These are phyloP conservation scores for Rhagophthalmus giganteus DNA, from an alignment of 2,888 invertebrate species.

Conservation along the genomic window DNA sequence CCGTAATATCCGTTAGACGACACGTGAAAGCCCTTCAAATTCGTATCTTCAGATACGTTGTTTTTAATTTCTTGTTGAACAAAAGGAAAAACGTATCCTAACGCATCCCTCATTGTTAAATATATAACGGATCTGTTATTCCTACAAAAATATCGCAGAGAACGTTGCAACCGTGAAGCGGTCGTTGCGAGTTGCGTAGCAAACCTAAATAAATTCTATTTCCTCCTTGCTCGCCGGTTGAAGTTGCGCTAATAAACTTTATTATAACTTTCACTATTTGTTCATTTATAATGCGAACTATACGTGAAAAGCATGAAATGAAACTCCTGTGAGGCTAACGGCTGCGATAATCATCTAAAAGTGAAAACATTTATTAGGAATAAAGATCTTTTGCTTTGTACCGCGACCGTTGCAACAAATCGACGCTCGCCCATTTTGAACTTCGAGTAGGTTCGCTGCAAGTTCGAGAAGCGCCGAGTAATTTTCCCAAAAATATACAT, in stretches of 20 bases:
- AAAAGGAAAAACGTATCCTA: slow-evolving; percentile 33
- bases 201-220: slow-evolving; percentile 35
- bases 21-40: slow-evolving; percentile 55
- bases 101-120: slow-evolving; percentile 34
- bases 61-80: slow-evolving; percentile 31
- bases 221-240: slow-evolving; percentile 23
- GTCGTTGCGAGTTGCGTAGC: slow-evolving; percentile 23
- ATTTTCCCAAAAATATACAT: slow-evolving; percentile 17
- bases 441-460: slow-evolving; percentile 5
- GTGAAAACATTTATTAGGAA: too few relatives aligned
- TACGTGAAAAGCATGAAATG: too few relatives aligned
- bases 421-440: slow-evolving; percentile 15
- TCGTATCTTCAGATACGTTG: slow-evolving; percentile 22
- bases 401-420: slow-evolving; percentile 6
- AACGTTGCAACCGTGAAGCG: slow-evolving; percentile 10
- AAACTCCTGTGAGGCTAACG: too few relatives aligned
- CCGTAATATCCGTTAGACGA: slow-evolving; percentile 62
- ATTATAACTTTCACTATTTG: slow-evolving; percentile 16
- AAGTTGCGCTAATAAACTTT: slow-evolving; percentile 5
- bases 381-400: slow-evolving; percentile 7
- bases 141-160: background rate
- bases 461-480: slow-evolving; percentile 7
- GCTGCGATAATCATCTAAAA: too few relatives aligned
- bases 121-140: background rate
- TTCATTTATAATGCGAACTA: too few relatives aligned